Evolutionary conservation across 2,113 vertebrate genomes (phyloP).

Genomic region (Dendrocopos noguchii): DNA sequence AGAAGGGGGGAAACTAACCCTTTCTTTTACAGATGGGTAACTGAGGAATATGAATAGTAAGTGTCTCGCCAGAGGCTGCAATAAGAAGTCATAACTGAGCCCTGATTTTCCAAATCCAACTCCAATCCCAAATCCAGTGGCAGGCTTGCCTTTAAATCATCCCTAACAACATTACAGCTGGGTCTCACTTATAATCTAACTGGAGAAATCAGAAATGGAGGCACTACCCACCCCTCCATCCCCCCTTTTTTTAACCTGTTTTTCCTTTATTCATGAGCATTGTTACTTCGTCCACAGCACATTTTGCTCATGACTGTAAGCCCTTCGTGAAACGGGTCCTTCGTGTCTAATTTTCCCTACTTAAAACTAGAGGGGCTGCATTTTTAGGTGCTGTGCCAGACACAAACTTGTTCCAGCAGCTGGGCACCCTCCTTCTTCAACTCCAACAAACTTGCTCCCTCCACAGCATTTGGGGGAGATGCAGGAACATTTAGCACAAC

Average conservation of each 20-base stretch:
- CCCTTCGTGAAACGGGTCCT: constrained; percentile 18
- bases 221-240: not conserved
- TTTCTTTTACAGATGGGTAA: constrained; percentile 3
- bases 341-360: constrained; percentile 42
- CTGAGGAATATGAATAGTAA: not conserved
- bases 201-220: not conserved
- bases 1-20: not conserved
- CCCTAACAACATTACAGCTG: not conserved
- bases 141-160: constrained; percentile 12
- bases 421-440: not conserved
- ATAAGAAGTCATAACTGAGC: not conserved
- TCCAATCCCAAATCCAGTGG: constrained; percentile 10
- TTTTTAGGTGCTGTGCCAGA: constrained; percentile 17
- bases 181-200: not conserved
- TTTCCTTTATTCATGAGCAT: not conserved
- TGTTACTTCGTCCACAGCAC: not conserved
- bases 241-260: not conserved
- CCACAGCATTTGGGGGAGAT: not conserved
- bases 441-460: not conserved
- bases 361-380: constrained; percentile 2
- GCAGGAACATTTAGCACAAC: not conserved
- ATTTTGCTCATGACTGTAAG: constrained; percentile 13
- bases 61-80: not conserved
- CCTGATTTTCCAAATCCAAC: constrained; percentile 1
- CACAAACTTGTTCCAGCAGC: not conserved